phyloP scores from a whole-genome alignment of 92 coral and sea anemone genomes.

The Actinernus sp. region DNA sequence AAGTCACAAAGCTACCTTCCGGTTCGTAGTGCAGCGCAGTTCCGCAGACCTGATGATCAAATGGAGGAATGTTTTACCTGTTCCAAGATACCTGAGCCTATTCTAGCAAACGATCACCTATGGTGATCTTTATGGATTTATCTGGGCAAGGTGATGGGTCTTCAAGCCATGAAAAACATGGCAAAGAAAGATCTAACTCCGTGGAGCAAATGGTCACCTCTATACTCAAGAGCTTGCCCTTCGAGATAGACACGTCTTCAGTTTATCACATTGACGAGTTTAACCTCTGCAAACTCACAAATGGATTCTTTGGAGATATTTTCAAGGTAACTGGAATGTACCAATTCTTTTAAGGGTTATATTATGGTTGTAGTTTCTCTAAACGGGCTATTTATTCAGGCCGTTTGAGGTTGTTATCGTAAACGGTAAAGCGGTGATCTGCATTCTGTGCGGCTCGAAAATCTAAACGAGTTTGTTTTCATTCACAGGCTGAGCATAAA shows the following conservation, averaged over 20 bases:
- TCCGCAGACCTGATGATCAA: too few species aligned
- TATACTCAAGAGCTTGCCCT: conserved; percentile 65
- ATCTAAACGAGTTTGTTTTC: conserved; percentile 1
- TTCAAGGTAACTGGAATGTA: conserved; percentile 68
- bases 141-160: conserved; percentile 50
- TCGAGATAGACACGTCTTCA: conserved; percentile 64
- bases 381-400: conserved; percentile 40
- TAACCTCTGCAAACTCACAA: conserved; percentile 55
- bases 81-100: background rate
- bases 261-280: conserved; percentile 79
- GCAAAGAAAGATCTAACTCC: conserved; percentile 16
- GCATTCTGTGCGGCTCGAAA: conserved; percentile 1
- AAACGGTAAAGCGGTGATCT: background rate
- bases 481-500: conserved; percentile 73
- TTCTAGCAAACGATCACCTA: conserved; percentile 43
- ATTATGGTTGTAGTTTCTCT: background rate
- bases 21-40: conserved; percentile 3
- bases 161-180: conserved; percentile 4
- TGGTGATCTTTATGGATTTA: conserved; percentile 84
- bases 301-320: conserved; percentile 94
- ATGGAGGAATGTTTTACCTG: too few species aligned
- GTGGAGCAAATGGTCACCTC: conserved; percentile 28
- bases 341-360: background rate
- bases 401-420: conserved; percentile 11
- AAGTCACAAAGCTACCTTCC: too few species aligned